Evolutionary conservation across 2,113 vertebrate genomes (phyloP).

Genomic region (Neogale vison): DNA sequence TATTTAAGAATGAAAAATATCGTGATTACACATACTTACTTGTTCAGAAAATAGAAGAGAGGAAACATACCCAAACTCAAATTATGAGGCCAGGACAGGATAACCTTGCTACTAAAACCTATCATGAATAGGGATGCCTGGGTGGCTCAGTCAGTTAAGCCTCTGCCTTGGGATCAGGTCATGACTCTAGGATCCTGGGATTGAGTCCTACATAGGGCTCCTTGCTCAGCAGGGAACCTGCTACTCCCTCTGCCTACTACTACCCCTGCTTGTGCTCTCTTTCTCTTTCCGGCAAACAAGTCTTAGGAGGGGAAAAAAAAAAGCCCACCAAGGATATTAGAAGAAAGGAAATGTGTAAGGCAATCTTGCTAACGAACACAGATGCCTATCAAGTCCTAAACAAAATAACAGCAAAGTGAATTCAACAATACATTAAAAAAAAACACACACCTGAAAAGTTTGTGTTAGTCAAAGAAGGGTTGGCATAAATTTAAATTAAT

Average conservation of each 20-base stretch:
- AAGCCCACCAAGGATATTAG: not conserved
- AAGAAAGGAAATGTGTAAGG: not conserved
- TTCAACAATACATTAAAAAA: not conserved
- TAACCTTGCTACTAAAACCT: not conserved
- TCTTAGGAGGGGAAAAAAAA: too few species aligned
- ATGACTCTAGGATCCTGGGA: not conserved
- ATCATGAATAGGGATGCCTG: not conserved
- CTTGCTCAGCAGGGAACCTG: not conserved
- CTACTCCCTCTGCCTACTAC: not conserved
- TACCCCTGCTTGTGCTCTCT: not conserved
- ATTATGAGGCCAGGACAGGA: not conserved
- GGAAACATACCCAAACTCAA: not conserved
- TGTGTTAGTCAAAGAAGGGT: slow-evolving; percentile 6
- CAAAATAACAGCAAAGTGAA: not conserved
- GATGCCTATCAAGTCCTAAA: not conserved
- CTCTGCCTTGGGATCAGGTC: not conserved
- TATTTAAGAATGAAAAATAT: slow-evolving; percentile 1
- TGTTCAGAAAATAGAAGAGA: not conserved
- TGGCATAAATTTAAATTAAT: not conserved
- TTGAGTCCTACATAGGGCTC: not conserved
- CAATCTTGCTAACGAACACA: not conserved
- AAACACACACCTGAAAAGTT: not conserved
- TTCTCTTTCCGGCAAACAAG: not conserved
- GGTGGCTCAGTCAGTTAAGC: not conserved
- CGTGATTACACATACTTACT: not conserved